These are phyloP conservation scores for Luperina nickerlii DNA, from an alignment of 2,888 invertebrate species.

Conservation along the genomic window DNA sequence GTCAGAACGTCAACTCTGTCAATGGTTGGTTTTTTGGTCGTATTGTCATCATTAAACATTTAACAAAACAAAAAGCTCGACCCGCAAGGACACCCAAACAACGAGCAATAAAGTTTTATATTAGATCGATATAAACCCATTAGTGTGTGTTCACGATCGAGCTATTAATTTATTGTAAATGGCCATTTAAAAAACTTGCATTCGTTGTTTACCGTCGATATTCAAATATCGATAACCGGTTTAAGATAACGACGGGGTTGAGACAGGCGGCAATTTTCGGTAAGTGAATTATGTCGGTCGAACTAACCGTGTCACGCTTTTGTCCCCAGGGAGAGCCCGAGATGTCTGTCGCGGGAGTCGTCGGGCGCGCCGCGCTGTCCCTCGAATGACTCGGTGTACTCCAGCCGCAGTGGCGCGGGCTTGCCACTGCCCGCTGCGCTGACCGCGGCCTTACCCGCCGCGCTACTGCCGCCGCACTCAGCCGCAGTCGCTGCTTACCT, in stretches of 20 bases:
- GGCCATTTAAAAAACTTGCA: conserved; percentile 70
- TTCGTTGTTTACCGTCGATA: conserved; percentile 73
- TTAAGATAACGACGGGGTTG: conserved; percentile 63
- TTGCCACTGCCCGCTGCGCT: conserved; percentile 91
- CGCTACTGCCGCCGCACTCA: conserved; percentile 94
- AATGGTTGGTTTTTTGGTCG: conserved; percentile 42
- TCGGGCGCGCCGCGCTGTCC: conserved; percentile 94
- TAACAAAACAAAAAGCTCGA: conserved; percentile 46
- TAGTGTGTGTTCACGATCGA: conserved; percentile 67
- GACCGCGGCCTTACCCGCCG: conserved; percentile 92
- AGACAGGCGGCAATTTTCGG: conserved; percentile 63
- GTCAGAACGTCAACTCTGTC: conserved; percentile 41
- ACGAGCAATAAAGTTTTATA: conserved; percentile 57
- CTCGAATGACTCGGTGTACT: conserved; percentile 94
- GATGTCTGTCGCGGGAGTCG: conserved; percentile 95
- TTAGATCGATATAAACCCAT: conserved; percentile 61
- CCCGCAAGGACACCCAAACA: conserved; percentile 59
- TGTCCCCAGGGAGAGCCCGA: conserved; percentile 95
- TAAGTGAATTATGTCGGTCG: conserved; percentile 73
- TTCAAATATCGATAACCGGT: conserved; percentile 76
- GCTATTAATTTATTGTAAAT: conserved; percentile 71
- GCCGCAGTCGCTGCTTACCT: conserved; percentile 96
- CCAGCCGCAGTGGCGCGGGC: conserved; percentile 91
- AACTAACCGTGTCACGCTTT: conserved; percentile 75
- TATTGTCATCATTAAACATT: conserved; percentile 49